Conservation (phyloP, 2,797 vertebrate species). For the Mastacembelus armatus region DNA sequence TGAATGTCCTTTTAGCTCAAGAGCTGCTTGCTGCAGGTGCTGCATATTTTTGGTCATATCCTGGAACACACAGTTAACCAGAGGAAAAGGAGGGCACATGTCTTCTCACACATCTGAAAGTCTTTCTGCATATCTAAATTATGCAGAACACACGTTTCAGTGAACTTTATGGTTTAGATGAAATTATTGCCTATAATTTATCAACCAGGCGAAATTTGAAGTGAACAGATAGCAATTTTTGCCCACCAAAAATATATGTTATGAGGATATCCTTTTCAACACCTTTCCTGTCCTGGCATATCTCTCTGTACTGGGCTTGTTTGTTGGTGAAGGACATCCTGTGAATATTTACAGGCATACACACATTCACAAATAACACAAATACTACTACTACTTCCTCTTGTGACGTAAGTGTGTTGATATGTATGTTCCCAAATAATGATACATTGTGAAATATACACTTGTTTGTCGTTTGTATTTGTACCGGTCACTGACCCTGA, state of each 20-base stretch:
- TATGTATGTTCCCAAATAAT: conserved; percentile 25
- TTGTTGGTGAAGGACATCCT: conserved; percentile 73
- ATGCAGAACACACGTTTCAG: not conserved
- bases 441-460: conserved; percentile 7
- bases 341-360: conserved; percentile 47
- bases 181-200: conserved; percentile 13
- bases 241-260: conserved; percentile 41
- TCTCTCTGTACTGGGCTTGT: conserved; percentile 41
- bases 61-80: conserved; percentile 52
- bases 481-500: not conserved
- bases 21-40: conserved; percentile 37
- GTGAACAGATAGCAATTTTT: conserved; percentile 33
- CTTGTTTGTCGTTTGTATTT: conserved; percentile 6
- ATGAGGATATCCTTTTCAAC: conserved; percentile 59
- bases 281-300: conserved; percentile 62
- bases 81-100: conserved; percentile 29
- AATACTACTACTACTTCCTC: conserved; percentile 38
- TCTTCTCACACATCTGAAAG: not conserved
- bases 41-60: conserved; percentile 46
- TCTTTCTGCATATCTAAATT: not conserved
- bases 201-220: conserved; percentile 31
- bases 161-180: conserved; percentile 1
- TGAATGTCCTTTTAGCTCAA: conserved; percentile 43
- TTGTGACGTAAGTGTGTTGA: conserved; percentile 16
- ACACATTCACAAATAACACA: conserved; percentile 31